These are phyloP conservation scores for Eremobia ochroleuca DNA, from an alignment of 2,888 invertebrate genomes.

Conservation along the genomic window DNA sequence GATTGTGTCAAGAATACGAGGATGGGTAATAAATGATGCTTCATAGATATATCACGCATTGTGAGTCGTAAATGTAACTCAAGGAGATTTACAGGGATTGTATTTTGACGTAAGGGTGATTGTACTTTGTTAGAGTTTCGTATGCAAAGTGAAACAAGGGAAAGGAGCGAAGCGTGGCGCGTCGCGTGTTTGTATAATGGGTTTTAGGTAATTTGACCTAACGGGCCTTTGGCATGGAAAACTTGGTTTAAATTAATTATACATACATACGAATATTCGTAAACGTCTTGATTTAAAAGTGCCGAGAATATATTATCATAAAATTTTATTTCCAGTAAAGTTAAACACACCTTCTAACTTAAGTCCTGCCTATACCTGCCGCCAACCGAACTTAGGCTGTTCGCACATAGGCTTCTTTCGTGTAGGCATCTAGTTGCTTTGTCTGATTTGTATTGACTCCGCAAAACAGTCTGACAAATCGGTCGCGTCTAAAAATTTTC, in stretches of 20 bases:
- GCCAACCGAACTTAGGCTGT: background rate
- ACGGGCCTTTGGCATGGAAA: conserved; percentile 74
- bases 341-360: background rate
- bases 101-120: conserved; percentile 49
- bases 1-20: conserved; percentile 18
- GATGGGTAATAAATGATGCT: conserved; percentile 29
- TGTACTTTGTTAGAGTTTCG: conserved; percentile 63
- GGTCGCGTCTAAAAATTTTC: background rate
- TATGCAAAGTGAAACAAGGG: conserved; percentile 74
- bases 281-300: conserved; percentile 56
- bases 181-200: conserved; percentile 80
- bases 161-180: conserved; percentile 65
- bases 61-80: conserved; percentile 53
- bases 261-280: conserved; percentile 55
- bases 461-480: background rate
- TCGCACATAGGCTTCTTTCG: background rate
- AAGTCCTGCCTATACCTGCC: background rate
- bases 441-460: background rate
- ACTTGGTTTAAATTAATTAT: conserved; percentile 71
- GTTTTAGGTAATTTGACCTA: conserved; percentile 72
- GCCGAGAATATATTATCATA: conserved; percentile 32
- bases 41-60: conserved; percentile 39
- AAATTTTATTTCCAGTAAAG: conserved; percentile 1
- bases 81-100: conserved; percentile 43
- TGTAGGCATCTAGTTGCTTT: background rate